Percentiles rank a stretch among this genome's conserved stretches.
These are phyloP conservation scores for Oryzias woworae DNA, from an alignment of 2,113 vertebrate genomes.

Conservation along the genomic window DNA sequence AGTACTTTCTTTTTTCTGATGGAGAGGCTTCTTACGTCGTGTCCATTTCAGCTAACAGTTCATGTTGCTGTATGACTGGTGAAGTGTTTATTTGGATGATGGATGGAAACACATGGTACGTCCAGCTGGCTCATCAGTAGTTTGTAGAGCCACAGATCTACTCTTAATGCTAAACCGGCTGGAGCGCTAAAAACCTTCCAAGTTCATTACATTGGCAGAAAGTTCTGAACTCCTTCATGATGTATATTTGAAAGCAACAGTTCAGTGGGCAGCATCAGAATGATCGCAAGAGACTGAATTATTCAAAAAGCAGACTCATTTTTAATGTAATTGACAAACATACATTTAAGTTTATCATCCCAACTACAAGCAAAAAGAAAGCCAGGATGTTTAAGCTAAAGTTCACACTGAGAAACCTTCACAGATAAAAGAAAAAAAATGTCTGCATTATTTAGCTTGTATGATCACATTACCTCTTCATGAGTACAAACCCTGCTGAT, in stretches of 20 bases:
- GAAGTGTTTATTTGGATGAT: slow-evolving; percentile 37
- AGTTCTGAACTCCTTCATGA: too few relatives aligned
- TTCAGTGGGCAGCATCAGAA: too few relatives aligned
- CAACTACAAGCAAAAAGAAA: too few relatives aligned
- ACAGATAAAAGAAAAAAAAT: background rate
- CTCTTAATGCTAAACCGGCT: slow-evolving; percentile 33
- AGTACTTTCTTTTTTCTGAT: too few relatives aligned
- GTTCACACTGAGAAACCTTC: background rate
- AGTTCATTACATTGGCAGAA: slow-evolving; percentile 7
- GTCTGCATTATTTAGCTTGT: background rate
- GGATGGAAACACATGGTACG: slow-evolving; percentile 9
- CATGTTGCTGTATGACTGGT: slow-evolving; percentile 4
- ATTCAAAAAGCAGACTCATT: too few relatives aligned
- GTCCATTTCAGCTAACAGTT: too few relatives aligned
- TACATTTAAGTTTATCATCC: too few relatives aligned
- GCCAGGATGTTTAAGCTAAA: background rate
- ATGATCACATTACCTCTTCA: background rate
- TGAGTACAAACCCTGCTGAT: background rate
- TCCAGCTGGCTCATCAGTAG: slow-evolving; percentile 41
- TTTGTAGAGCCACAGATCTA: background rate
- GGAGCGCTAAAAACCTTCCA: slow-evolving; percentile 20
- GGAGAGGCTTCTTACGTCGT: too few relatives aligned
- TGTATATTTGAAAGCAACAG: too few relatives aligned
- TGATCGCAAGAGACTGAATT: too few relatives aligned
- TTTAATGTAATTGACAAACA: too few relatives aligned